These are phyloP conservation scores for Murina feae DNA, from an alignment of 2,113 vertebrate species.

Conservation along the genomic window DNA sequence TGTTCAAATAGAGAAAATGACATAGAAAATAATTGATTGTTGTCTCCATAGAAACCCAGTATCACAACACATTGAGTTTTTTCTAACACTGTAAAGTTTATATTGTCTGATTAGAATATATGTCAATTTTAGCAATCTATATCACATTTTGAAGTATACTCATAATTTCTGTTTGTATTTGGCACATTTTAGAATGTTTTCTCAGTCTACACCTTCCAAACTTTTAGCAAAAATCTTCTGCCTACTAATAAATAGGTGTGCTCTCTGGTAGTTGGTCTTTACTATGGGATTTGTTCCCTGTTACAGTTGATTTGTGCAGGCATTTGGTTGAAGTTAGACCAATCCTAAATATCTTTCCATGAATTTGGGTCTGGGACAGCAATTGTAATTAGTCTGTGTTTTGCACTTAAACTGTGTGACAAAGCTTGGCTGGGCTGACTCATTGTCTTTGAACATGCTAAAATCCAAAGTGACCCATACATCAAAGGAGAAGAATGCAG, in stretches of 20 bases:
- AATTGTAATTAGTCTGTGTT: neutral
- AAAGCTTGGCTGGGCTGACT: neutral
- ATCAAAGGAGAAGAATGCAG: neutral
- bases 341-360: neutral
- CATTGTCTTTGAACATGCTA: neutral
- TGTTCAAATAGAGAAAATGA: neutral
- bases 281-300: neutral
- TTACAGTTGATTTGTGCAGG: neutral
- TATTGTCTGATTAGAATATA: neutral
- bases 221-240: neutral
- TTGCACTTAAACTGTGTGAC: neutral
- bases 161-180: neutral
- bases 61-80: neutral
- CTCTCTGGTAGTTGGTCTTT: neutral
- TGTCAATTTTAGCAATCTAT: neutral
- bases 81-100: neutral
- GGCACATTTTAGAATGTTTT: neutral
- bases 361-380: neutral
- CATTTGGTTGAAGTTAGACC: neutral
- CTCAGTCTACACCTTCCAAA: neutral
- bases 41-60: neutral
- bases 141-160: neutral
- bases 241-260: neutral
- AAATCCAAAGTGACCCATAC: neutral
- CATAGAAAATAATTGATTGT: neutral